Evolutionary conservation across 2,888 invertebrate genomes (phyloP).

Genomic region (Lasioglossum oenotherae): DNA sequence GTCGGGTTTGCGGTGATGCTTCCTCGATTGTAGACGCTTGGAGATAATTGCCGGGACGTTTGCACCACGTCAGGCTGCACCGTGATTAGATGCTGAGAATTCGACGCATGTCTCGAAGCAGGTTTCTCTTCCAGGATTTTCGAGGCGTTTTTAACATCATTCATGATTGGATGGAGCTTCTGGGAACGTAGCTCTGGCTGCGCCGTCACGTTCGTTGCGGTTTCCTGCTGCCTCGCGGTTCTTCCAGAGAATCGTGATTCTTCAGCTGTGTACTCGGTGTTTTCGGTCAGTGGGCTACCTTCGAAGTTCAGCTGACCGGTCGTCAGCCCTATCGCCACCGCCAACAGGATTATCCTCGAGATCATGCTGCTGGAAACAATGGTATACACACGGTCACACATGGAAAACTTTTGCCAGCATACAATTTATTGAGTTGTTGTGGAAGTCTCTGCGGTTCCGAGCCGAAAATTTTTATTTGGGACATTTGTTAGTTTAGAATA

Average conservation of each 20-base stretch:
- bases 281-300: conserved; percentile 80
- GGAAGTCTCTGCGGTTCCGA: too few species aligned
- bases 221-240: conserved; percentile 62
- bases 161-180: conserved; percentile 60
- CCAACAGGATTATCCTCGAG: conserved; percentile 47
- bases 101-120: background rate
- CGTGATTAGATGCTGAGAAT: background rate
- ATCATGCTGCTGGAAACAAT: conserved; percentile 69
- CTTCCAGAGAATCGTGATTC: conserved; percentile 74
- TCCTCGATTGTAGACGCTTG: background rate
- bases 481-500: too few species aligned
- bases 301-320: conserved; percentile 79
- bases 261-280: conserved; percentile 80
- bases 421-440: too few species aligned
- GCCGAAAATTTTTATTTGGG: too few species aligned
- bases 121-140: background rate
- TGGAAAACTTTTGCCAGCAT: background rate
- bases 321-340: conserved; percentile 48
- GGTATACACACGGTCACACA: background rate
- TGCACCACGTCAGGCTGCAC: background rate
- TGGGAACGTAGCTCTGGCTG: conserved; percentile 50
- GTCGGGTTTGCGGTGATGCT: conserved; percentile 25
- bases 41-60: conserved; percentile 29
- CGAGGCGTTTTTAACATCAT: background rate
- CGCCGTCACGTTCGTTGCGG: conserved; percentile 46